A percentile compares a stretch with the other conserved stretches of the same genome.
These are phyloP conservation scores for Siniperca chuatsi DNA, from an alignment of 2,113 vertebrate genomes.

Conservation along the genomic window DNA sequence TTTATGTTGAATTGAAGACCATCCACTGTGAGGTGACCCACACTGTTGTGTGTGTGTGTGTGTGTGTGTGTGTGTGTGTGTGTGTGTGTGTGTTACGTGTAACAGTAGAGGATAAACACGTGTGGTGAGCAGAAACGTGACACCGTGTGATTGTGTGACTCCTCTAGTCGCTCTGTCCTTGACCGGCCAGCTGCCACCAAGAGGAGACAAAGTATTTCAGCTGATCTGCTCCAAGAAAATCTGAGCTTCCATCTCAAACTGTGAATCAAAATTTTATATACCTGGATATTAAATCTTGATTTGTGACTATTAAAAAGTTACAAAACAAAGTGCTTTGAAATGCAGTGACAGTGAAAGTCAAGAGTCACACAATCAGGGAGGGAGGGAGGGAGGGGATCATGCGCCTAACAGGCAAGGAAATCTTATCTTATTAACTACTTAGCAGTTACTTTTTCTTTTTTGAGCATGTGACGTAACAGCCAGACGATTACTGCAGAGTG, in stretches of 20 bases:
- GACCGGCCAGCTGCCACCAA: slow-evolving; percentile 39
- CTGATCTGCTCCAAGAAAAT: slow-evolving; percentile 24
- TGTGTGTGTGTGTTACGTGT: slow-evolving; percentile 17
- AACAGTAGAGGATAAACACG: slow-evolving; percentile 41
- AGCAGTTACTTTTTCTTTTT: slow-evolving; percentile 63
- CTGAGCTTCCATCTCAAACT: neutral
- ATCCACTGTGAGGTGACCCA: slow-evolving; percentile 38
- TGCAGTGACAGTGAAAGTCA: slow-evolving; percentile 15
- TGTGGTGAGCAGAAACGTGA: slow-evolving; percentile 61
- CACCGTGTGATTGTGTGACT: slow-evolving; percentile 56
- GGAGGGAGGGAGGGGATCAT: neutral
- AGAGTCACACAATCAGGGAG: slow-evolving; percentile 16
- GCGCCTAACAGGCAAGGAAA: slow-evolving; percentile 21
- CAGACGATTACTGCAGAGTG: neutral
- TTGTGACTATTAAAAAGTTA: neutral
- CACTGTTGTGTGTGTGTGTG: slow-evolving; percentile 21
- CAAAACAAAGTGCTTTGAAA: neutral
- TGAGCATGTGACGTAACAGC: slow-evolving; percentile 47
- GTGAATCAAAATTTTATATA: neutral
- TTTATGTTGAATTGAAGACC: neutral
- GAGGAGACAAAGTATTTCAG: slow-evolving; percentile 7
- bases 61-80: slow-evolving; percentile 19
- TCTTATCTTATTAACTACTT: slow-evolving; percentile 74
- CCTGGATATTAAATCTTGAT: too few relatives aligned
- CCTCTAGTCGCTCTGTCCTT: slow-evolving; percentile 38